Base-by-base conservation (phyloP, 2,888 invertebrate genomes). In the Mactromeris polynyma region DNA sequence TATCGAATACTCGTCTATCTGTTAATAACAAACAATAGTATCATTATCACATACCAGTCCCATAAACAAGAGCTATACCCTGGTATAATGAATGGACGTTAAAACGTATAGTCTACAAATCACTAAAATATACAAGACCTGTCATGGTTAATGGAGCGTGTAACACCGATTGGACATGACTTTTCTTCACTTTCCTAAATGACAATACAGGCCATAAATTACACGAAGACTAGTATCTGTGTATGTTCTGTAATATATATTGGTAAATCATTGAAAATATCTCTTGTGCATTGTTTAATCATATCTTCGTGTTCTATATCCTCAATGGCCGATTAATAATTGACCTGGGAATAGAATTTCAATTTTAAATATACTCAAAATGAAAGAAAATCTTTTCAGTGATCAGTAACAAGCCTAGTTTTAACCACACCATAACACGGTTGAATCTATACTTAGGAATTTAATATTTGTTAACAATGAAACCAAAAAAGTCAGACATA, bases 101-200 rank as follows among this genome's bases (percentile, higher is more conserved):
- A 83, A 83, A 81, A 9, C 19, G 73, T 83, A 83, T 36, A 73
- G 73, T 46, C 73, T 77, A 89, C 88, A 88, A 90, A 90, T 90
- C 90, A 90, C 82, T 78, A 46, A 64, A 40, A 78, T 85, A 85
- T 73, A 79, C 82, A 33, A 51, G 33, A 81, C 51, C 79, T 90
- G 86, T 88, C 90, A 89, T 46, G 88, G 19, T 86, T 82, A 90
- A 90, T 86, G 88, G 90, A 58, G 81, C 90, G 82, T 19, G n/a
- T 88, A 90, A 88, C 90, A 82, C 36, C 54, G 54, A 58, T 31
- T 77, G 78, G 81, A 73, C 84, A 81, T 31, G 40, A 73, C 83
- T 38, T 73, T 83, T 83, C 73, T 73, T 36, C 69, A 69, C 73
- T 83, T 73, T 73, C 36, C n/a, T 51, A 82, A 64, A 64, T 36